Base-by-base conservation (phyloP, 2,113 vertebrate genomes). In the Osmerus eperlanus region DNA sequence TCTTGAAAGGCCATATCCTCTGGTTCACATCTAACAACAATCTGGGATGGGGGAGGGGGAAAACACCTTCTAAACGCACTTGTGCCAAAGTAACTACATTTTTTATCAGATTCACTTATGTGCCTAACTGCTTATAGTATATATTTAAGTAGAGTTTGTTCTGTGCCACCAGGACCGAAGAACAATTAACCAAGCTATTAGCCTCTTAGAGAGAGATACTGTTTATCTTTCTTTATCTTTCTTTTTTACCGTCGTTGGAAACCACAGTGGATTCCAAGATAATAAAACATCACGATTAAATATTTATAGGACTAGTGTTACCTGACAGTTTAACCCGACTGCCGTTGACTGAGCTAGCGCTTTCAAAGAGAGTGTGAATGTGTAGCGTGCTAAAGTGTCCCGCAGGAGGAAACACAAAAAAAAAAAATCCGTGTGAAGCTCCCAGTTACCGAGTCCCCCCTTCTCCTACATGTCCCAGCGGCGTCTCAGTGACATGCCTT, bases 231-330 rank as follows among this genome's bases (percentile, higher is more conserved):
- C 9, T 47, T 47, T 47, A 12, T 36, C 9, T 11, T 47, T 47
- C 9, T 47, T 36, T 36, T 36, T 53, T 25, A n/a, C 58, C 29
- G 16, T 61, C 71, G 63, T 72, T 70, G 21, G 65, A n/a, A 61
- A 16, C 18, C 67, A 55, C 59, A 75, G 79, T 70, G 76, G 58
- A 79, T 75, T 62, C 51, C 54, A 23, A 55, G 47, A 16, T 69
- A 73, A 69, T 81, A 75, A 77, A 82, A 76, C 71, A 65, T 67
- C 70, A n/a, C 80, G 28, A 74, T 85, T 14, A 70, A 83, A 77
- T 80, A 81, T 86, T 84, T 65, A 83, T 80, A 55, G 76, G 71
- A 67, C 65, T 28, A 70, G 75, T 68, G 67, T 73, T 79, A 80
- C 75, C 70, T n/a, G 28, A 61, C 68, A 5, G 9, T 78, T 71